Evolutionary conservation across 2,797 vertebrate species (phyloP), one percentile per base, ranked within the genome.

Genomic region (Oryzias sinensis): DNA sequence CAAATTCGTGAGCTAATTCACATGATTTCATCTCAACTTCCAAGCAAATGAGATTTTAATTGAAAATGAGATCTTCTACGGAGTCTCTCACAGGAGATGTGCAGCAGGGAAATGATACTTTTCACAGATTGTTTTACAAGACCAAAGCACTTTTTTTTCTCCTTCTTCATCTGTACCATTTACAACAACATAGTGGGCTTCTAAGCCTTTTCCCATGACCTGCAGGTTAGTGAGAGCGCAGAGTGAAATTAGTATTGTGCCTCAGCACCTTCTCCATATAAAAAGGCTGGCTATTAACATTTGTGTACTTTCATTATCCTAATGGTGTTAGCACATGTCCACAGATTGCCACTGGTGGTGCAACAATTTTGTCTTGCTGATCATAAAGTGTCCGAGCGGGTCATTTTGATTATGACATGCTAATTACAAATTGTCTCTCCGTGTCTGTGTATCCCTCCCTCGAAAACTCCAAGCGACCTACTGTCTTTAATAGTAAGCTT

Each of bases 401-500:
- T 96, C 94, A 94, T 96, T 96, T 98, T 98, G 96, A 98, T 98
- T 98, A 97, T 97, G 95, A 98, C 95, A 95, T 92, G 92, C 96
- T 99, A 98, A 99, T 98, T 97, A 97, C 95, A 96, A 96, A 96
- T 95, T 94, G 93, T 93, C 91, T 91, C 66, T 77, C 67, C 33
- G 57, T 79, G 65, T 81, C 56, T 82, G 77, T 85, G 73, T 85
- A 63, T 82, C 63, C 72, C 49, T 84, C 88, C 91, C 90, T 90
- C 89, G 91, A 93, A 55, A 94, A 95, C 93, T 94, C 93, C 93
- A 91, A 93, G 93, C 92, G 91, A 94, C 93, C 94, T 93, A 91
- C 94, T 91, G 93, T 95, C 94, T 96, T 95, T 97, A 96, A 96
- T 97, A 95, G 94, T 95, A 92, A 95, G 94, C 92, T 94, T 97